Evolutionary conservation across 2,888 invertebrate species (phyloP), one percentile per base, ranked within the genome.

Genomic region (Chaetoderma sp.): DNA sequence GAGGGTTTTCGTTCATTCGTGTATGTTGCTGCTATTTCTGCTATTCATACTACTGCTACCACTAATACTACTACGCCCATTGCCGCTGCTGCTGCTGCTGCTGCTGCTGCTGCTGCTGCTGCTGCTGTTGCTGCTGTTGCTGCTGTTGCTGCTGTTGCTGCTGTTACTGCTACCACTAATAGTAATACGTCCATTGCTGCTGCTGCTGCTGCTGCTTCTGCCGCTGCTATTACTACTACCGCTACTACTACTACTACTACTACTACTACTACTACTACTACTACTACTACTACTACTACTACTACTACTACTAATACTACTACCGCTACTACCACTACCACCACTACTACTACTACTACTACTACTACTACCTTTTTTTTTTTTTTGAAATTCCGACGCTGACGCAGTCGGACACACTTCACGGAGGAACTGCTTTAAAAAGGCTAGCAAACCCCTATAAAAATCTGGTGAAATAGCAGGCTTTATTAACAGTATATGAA

Each of bases 241-340:
- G 56, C 60, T 59, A 59, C 60, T 59, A 59, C 60, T 59, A 59
- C 60, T 59, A 59, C 60, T 59, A 59, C 60, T 59, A 59, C 63
- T 62, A 62, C 63, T 62, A 62, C 63, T 63, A 62, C 63, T 62
- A 62, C 63, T 62, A 62, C 63, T 62, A 62, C 63, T 62, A 62
- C 39, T 39, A 39, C 39, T 39, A 39, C 39, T 39, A 39, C 39
- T 39, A 39, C 39, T 39, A 39, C 39, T 59, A 59, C 60, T 59
- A 59, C 63, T 62, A n/a, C n/a, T n/a, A n/a, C n/a, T n/a, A n/a
- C n/a, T n/a, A n/a, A n/a, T n/a, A n/a, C n/a, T n/a, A n/a, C 63
- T 47, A 63, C 63, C 61, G 63, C 36, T n/a, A n/a, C n/a, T n/a
- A n/a, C n/a, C n/a, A n/a, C n/a, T n/a, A n/a, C n/a, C n/a, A n/a